Evolutionary conservation across 1,140 invertebrate species (phyloP).

Genomic region (Drosophila subpulchrella): DNA sequence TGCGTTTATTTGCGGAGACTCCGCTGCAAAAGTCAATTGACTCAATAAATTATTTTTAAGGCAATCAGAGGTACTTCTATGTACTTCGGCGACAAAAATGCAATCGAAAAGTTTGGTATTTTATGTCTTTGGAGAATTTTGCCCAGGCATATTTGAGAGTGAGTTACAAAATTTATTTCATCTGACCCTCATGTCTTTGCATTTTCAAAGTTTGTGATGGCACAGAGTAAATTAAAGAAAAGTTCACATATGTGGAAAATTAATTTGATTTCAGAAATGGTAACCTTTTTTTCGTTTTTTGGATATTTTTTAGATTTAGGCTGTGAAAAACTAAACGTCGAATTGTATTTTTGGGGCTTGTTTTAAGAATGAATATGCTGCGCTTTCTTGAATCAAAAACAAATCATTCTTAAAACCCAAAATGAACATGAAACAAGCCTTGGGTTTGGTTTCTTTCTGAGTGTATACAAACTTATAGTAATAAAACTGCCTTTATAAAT

Average conservation of each 20-base stretch:
- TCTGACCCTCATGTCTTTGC: slow-evolving; percentile 17
- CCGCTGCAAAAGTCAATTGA: slow-evolving; percentile 78
- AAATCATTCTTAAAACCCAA: no score
- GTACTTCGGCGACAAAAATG: slow-evolving; percentile 64
- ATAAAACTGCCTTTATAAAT: no score
- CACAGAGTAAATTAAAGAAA: background rate
- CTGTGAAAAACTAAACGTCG: no score
- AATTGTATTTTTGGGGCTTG: no score
- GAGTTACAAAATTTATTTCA: slow-evolving; percentile 27
- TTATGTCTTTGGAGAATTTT: slow-evolving; percentile 35
- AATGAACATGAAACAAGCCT: no score
- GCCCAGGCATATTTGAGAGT: slow-evolving; percentile 12
- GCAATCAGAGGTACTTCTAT: slow-evolving; percentile 65
- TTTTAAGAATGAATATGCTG: no score
- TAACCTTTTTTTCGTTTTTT: no score
- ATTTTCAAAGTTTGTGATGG: slow-evolving; percentile 1
- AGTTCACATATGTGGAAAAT: background rate
- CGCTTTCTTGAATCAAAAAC: no score
- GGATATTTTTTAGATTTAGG: no score
- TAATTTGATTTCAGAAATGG: background rate
- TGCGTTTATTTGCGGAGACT: slow-evolving; percentile 77
- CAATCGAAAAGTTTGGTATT: slow-evolving; percentile 56
- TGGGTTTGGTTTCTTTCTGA: no score
- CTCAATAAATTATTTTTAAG: slow-evolving; percentile 84
- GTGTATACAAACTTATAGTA: no score